Percentiles rank a stretch among this genome's conserved stretches.
Evolutionary conservation across 2,797 vertebrate species (phyloP).

Genomic region (Microtus obscurus): DNA sequence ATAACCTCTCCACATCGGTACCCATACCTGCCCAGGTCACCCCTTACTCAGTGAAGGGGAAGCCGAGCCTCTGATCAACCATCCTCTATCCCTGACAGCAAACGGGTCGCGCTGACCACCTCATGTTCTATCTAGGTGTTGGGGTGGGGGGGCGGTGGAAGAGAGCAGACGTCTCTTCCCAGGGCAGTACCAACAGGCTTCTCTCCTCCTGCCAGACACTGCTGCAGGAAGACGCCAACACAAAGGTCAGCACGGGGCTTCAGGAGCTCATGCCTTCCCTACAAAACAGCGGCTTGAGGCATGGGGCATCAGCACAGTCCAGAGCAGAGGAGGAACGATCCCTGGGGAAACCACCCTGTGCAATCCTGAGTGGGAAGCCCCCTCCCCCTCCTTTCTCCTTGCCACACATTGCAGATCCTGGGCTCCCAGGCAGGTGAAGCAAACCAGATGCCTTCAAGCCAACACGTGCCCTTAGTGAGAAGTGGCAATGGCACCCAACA

Average conservation of each 20-base stretch:
- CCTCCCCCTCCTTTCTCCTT: background rate
- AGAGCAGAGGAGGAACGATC: background rate
- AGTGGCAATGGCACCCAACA: rapidly evolving
- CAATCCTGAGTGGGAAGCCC: background rate
- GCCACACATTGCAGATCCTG: background rate
- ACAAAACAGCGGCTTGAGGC: background rate
- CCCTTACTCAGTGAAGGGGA: background rate
- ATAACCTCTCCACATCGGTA: background rate
- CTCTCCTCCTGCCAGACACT: rapidly evolving
- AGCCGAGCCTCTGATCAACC: background rate
- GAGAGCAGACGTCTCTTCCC: background rate
- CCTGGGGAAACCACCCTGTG: background rate
- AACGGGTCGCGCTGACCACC: background rate
- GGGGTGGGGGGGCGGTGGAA: rapidly evolving
- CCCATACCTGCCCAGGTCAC: rapidly evolving
- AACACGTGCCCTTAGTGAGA: background rate
- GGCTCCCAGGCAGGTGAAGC: background rate
- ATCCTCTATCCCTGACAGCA: background rate
- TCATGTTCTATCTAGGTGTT: background rate
- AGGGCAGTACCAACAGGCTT: background rate
- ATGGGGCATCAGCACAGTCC: background rate
- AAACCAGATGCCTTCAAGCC: background rate
- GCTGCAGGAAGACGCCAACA: rapidly evolving
- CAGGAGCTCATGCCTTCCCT: background rate
- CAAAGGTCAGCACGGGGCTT: background rate